A percentile compares a stretch with the other conserved stretches of the same genome.
phyloP scores from a whole-genome alignment of 1,140 invertebrate species.

The Paraescarpia echinospica region DNA sequence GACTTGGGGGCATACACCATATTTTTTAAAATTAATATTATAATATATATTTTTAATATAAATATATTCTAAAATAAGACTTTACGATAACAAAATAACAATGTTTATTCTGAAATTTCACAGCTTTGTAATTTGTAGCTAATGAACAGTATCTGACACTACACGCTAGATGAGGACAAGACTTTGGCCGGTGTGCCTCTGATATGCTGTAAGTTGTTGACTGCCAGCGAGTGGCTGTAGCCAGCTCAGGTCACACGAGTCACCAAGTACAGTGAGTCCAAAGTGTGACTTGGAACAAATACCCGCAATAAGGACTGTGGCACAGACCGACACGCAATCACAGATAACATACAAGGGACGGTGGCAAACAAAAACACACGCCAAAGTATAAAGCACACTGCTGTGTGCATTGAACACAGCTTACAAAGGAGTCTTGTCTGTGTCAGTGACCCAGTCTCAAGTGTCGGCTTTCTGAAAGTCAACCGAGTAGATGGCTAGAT shows the following conservation, averaged over 20 bases:
- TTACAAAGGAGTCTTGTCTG: not conserved
- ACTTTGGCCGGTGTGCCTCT: no score
- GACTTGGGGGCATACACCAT: no score
- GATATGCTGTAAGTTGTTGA: not conserved
- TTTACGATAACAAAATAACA: no score
- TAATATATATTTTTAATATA: no score
- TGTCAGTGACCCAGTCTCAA: not conserved
- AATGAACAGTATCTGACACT: no score
- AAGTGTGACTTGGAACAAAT: not conserved
- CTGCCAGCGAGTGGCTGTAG: not conserved
- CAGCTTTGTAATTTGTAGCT: no score
- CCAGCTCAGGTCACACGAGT: not conserved
- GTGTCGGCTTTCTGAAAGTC: not conserved
- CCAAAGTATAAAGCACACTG: not conserved
- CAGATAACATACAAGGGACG: not conserved
- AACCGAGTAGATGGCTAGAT: not conserved
- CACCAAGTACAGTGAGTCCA: not conserved
- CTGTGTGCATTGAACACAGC: not conserved
- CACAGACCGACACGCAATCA: not conserved
- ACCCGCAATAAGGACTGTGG: not conserved
- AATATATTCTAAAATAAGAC: no score
- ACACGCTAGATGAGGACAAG: no score
- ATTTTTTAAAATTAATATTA: no score
- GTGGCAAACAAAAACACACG: not conserved
- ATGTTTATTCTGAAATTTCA: no score